phyloP scores from a whole-genome alignment of 2,888 invertebrate species.

The Coremacera marginata region DNA sequence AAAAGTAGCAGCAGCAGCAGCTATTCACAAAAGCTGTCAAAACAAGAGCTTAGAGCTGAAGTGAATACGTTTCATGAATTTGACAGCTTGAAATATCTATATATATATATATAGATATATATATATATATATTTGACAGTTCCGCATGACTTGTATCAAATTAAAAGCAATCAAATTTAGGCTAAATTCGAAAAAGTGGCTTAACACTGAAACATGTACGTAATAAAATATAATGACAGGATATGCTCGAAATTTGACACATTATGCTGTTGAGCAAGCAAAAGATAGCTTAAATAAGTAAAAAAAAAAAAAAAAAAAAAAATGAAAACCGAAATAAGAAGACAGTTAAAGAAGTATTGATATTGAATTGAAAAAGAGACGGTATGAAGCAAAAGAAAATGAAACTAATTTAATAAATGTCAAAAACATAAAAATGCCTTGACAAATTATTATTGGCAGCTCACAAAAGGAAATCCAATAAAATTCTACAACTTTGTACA shows the following conservation, averaged over 20 bases:
- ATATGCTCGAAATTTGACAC: not conserved
- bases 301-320: not conserved
- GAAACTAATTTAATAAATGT: slow-evolving; percentile 28
- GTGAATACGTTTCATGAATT: not conserved
- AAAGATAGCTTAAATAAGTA: not conserved
- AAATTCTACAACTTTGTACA: slow-evolving; percentile 38
- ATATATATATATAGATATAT: not conserved
- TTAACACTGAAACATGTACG: not conserved
- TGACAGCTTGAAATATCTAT: not conserved
- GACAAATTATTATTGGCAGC: slow-evolving; percentile 19
- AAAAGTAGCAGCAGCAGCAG: not conserved
- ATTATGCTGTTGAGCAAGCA: not conserved
- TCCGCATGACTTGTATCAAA: not conserved
- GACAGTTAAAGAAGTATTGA: not conserved
- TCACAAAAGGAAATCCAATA: slow-evolving; percentile 1
- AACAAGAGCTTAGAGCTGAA: not conserved
- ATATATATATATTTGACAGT: not conserved
- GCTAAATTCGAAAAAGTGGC: not conserved
- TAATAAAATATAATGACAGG: not conserved
- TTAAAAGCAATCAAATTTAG: not conserved
- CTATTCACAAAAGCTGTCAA: not conserved
- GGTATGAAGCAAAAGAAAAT: not conserved
- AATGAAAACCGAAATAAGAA: not conserved
- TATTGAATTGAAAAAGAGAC: not conserved
- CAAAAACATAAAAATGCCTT: slow-evolving; percentile 9